phyloP scores from a whole-genome alignment of 2,888 invertebrate genomes.

The Rhodophaea formosa region DNA sequence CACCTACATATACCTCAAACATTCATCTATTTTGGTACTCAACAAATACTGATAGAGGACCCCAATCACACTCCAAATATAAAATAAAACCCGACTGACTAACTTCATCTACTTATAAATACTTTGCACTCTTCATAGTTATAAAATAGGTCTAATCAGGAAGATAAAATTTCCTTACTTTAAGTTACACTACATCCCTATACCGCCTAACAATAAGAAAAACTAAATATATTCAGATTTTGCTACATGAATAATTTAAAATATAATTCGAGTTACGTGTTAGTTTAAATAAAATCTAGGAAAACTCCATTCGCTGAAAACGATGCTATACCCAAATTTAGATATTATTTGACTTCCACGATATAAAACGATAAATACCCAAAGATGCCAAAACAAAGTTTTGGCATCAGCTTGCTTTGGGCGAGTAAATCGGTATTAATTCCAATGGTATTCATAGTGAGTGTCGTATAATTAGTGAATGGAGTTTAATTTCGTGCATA shows the following conservation, averaged over 20 bases:
- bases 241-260: conserved; percentile 29
- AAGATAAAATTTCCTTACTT: conserved; percentile 23
- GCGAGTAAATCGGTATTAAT: too few relatives aligned
- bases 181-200: conserved; percentile 22
- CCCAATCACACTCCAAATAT: conserved; percentile 36
- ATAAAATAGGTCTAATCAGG: conserved; percentile 20
- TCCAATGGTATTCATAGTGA: too few relatives aligned
- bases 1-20: background rate
- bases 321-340: too few relatives aligned
- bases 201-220: conserved; percentile 26
- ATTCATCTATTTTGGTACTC: conserved; percentile 5
- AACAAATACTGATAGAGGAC: conserved; percentile 30
- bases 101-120: conserved; percentile 38
- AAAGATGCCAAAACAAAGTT: background rate
- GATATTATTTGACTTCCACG: background rate
- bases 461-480: too few relatives aligned
- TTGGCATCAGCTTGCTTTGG: too few relatives aligned
- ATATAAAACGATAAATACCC: background rate
- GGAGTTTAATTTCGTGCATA: conserved; percentile 43
- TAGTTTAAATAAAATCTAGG: background rate
- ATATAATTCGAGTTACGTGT: conserved; percentile 20
- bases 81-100: conserved; percentile 31
- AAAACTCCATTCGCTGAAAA: too few relatives aligned
- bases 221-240: conserved; percentile 29
- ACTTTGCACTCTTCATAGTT: conserved; percentile 42